Conservation (phyloP, 1,140 invertebrate genomes). For the Drosophila simulans region DNA sequence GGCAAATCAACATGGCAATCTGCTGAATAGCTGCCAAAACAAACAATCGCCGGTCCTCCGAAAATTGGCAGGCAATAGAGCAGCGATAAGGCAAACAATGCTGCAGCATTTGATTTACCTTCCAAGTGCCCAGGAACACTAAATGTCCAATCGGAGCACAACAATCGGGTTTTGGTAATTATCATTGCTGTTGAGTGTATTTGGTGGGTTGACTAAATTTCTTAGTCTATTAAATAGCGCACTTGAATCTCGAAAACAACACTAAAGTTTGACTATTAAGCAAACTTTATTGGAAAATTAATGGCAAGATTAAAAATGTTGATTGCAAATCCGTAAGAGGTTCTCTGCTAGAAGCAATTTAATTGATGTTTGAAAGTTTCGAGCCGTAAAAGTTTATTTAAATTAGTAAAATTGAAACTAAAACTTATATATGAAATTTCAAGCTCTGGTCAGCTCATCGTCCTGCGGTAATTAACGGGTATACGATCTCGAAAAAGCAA, state of each 20-base stretch:
- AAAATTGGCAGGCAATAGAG: constrained; percentile 54
- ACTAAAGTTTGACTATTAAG: neutral
- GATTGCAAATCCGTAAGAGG: too few relatives aligned
- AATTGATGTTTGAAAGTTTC: too few relatives aligned
- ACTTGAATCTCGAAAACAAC: neutral
- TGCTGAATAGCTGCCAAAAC: constrained; percentile 31
- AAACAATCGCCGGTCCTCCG: constrained; percentile 29
- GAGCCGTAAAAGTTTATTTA: neutral
- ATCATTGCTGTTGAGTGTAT: constrained; percentile 5
- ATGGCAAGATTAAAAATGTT: too few relatives aligned
- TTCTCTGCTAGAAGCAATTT: too few relatives aligned
- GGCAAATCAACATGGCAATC: constrained; percentile 51
- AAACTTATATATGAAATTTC: neutral
- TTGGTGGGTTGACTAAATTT: neutral
- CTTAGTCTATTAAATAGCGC: neutral
- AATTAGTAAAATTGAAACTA: neutral
- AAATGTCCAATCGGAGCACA: neutral
- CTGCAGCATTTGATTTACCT: constrained; percentile 25
- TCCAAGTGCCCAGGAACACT: constrained; percentile 3
- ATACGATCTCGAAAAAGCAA: constrained; percentile 21
- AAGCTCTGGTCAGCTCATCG: neutral
- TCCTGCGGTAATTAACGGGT: constrained; percentile 1
- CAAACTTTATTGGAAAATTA: too few relatives aligned
- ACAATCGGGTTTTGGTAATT: constrained; percentile 23
- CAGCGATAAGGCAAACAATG: constrained; percentile 23